These are phyloP conservation scores for Hydrozoanthus tunicans DNA, from an alignment of 64 coral and sea anemone genomes.

Conservation along the genomic window DNA sequence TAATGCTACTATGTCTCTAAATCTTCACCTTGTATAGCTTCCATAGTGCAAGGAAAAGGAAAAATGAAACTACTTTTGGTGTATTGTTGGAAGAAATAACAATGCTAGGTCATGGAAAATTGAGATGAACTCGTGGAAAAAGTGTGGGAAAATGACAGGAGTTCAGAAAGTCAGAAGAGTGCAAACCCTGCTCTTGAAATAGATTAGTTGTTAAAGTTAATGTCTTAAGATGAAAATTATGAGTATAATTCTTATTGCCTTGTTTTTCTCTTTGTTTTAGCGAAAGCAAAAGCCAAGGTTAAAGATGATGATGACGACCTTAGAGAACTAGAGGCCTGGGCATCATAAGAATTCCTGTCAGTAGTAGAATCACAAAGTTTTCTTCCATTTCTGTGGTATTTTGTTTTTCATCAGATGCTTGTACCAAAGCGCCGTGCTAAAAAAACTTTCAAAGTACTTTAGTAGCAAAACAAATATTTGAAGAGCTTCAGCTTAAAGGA, in stretches of 20 bases:
- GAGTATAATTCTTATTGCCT: neutral
- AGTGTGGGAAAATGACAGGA: no score
- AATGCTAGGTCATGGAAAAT: no score
- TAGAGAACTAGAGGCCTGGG: constrained; percentile 94
- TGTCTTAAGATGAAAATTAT: neutral
- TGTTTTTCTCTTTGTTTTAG: constrained; percentile 1
- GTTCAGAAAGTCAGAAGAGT: no score
- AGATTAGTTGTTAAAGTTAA: neutral
- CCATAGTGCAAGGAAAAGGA: no score
- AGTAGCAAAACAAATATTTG: neutral
- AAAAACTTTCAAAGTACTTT: neutral
- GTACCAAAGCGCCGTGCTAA: neutral
- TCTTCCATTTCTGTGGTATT: neutral
- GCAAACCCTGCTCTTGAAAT: no score
- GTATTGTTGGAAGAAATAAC: no score
- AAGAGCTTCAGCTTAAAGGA: neutral
- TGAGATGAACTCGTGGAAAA: no score
- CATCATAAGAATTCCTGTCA: constrained; percentile 63
- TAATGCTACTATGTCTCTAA: no score
- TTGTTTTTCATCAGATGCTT: neutral
- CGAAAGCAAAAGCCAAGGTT: constrained; percentile 69
- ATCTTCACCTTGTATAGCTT: no score
- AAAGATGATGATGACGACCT: constrained; percentile 93
- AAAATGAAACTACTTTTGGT: no score
- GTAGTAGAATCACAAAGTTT: neutral